Evolutionary conservation across 2,113 vertebrate genomes (phyloP).

Genomic region (Probosciger aterrimus): DNA sequence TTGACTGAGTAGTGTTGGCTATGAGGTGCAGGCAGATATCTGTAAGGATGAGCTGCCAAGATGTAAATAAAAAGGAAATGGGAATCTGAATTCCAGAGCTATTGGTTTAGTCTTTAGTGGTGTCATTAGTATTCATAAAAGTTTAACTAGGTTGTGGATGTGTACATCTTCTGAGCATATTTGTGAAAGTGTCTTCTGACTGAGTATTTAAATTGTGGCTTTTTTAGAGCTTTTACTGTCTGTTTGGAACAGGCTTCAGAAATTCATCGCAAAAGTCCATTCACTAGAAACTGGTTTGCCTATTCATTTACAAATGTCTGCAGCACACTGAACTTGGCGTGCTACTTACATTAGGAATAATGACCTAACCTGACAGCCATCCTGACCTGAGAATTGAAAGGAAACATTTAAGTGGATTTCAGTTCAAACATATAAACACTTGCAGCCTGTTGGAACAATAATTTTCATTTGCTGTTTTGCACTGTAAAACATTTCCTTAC

Average conservation of each 20-base stretch:
- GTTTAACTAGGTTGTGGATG: background rate
- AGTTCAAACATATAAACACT: background rate
- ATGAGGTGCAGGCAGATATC: fast-evolving
- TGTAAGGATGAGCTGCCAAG: background rate
- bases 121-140: background rate
- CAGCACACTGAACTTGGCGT: background rate
- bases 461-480: background rate
- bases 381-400: background rate
- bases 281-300: background rate
- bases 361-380: fast-evolving
- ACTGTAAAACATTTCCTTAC: background rate
- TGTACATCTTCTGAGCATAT: background rate
- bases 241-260: background rate
- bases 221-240: background rate
- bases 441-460: background rate
- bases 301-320: background rate
- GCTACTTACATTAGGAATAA: background rate
- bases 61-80: background rate
- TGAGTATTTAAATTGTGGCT: background rate
- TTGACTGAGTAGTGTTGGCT: background rate
- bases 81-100: background rate
- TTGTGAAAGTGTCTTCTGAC: background rate
- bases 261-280: background rate
- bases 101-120: background rate
- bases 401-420: background rate